phyloP scores from a whole-genome alignment of 2,113 vertebrate species.

The Reinhardtius hippoglossoides region DNA sequence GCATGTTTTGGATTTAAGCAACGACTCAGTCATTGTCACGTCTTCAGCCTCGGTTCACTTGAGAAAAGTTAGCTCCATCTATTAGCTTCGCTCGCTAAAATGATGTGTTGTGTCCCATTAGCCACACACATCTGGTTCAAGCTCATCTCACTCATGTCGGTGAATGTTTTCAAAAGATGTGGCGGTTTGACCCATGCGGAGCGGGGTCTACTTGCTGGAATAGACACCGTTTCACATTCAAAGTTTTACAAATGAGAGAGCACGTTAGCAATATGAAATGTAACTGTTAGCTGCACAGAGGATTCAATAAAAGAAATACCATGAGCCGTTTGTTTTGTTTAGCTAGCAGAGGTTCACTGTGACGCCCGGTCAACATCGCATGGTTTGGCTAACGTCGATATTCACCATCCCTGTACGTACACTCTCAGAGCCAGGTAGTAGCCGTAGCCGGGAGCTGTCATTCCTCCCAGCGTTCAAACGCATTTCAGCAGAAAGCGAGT shows the following conservation, averaged over 20 bases:
- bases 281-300: neutral
- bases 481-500: rapidly evolving
- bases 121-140: neutral
- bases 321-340: too few species aligned
- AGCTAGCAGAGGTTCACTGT: neutral
- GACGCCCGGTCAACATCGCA: neutral
- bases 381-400: constrained; percentile 15
- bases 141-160: neutral
- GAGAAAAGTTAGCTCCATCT: neutral
- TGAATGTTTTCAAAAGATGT: constrained; percentile 5
- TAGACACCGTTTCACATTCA: neutral
- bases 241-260: constrained; percentile 34
- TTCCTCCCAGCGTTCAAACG: neutral
- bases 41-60: neutral
- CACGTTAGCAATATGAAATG: rapidly evolving
- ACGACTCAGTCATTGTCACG: neutral
- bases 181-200: constrained; percentile 7
- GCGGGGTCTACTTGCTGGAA: constrained; percentile 67
- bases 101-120: too few species aligned
- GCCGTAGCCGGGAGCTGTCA: constrained; percentile 69
- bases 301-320: neutral
- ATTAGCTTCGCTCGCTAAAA: rapidly evolving
- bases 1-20: neutral
- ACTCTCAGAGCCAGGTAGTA: constrained; percentile 54
- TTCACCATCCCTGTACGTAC: neutral